Evolutionary conservation across 53 echinoderm and acorn worm species (phyloP).

Genomic region (Henricia sp.): DNA sequence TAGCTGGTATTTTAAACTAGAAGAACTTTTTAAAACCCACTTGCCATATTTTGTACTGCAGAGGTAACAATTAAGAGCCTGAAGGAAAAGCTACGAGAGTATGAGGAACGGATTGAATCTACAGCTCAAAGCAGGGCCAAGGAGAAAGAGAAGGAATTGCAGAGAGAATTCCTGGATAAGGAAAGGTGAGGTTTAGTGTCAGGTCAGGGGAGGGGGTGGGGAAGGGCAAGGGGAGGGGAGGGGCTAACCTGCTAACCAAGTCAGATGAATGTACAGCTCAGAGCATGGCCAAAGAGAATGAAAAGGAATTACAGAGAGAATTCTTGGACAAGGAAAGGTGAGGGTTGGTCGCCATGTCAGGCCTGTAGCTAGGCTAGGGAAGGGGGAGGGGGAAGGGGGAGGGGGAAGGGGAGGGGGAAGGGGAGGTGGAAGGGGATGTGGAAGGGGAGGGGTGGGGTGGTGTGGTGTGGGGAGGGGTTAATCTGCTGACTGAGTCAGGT

Average conservation of each 20-base stretch:
- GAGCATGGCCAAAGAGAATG: conserved; percentile 90
- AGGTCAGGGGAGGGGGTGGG: not conserved
- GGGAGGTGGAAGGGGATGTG: too few relatives aligned
- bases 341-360: not conserved
- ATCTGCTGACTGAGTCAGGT: not conserved
- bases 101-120: conserved; percentile 91
- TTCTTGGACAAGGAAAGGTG: conserved; percentile 96
- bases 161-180: conserved; percentile 88
- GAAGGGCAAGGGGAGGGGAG: not conserved
- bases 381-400: too few relatives aligned
- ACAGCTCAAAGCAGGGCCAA: conserved; percentile 86
- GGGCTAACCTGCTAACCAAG: not conserved
- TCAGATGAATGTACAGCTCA: conserved; percentile 63
- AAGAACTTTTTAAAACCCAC: too few relatives aligned
- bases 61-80: conserved; percentile 99
- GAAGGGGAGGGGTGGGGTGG: too few relatives aligned
- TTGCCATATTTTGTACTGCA: conserved; percentile 28
- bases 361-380: too few relatives aligned
- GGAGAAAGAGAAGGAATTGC: conserved; percentile 96
- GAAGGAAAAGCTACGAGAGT: conserved; percentile 87
- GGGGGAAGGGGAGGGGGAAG: too few relatives aligned
- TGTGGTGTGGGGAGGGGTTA: not conserved
- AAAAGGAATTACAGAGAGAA: conserved; percentile 88
- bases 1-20: too few relatives aligned
- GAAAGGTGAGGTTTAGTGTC: conserved; percentile 71